Evolutionary conservation across 53 echinoderm and acorn worm species (phyloP).

Genomic region (Zoroaster sp.): DNA sequence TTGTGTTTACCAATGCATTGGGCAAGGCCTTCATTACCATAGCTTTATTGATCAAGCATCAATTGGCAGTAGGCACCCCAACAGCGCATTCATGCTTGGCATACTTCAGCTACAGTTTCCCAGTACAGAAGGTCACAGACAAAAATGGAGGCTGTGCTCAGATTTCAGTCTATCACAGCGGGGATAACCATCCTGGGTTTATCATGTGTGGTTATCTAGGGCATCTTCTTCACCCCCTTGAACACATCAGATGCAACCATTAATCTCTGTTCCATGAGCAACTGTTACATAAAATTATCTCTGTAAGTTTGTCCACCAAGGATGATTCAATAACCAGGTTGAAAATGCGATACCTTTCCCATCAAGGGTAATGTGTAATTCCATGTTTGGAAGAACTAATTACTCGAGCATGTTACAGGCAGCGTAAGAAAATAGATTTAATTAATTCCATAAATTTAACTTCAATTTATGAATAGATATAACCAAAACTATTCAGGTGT

Average conservation of each 20-base stretch:
- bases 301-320: no score
- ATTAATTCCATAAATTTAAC: no score
- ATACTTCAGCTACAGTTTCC: slow-evolving; percentile 46
- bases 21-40: slow-evolving; percentile 49
- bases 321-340: no score
- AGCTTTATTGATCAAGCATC: slow-evolving; percentile 43
- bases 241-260: not conserved
- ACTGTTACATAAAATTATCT: not conserved
- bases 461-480: no score
- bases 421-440: no score
- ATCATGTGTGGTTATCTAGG: not conserved
- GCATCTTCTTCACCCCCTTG: not conserved
- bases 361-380: no score
- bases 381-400: no score
- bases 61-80: slow-evolving; percentile 28
- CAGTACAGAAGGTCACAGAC: slow-evolving; percentile 58
- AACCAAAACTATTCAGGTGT: no score
- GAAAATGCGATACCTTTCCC: no score
- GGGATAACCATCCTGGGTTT: slow-evolving; percentile 21
- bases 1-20: slow-evolving; percentile 35
- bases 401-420: no score
- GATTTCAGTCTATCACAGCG: slow-evolving; percentile 31
- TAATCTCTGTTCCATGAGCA: not conserved
- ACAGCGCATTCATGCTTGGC: slow-evolving; percentile 34
- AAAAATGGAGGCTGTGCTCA: slow-evolving; percentile 40